phyloP scores from a whole-genome alignment of 2,797 vertebrate genomes.

The Chelmon rostratus region DNA sequence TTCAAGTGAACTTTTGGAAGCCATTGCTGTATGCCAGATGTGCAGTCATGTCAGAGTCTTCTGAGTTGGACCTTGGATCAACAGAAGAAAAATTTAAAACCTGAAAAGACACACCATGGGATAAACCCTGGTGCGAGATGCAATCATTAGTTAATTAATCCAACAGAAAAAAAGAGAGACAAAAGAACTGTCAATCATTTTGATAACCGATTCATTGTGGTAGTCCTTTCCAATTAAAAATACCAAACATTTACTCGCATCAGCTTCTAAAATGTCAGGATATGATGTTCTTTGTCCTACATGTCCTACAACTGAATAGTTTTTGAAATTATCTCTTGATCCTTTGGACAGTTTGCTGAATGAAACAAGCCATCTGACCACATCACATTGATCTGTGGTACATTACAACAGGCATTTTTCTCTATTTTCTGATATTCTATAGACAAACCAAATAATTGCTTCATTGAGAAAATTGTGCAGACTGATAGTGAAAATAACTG shows the following conservation, averaged over 20 bases:
- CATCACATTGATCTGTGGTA: neutral
- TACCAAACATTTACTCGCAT: neutral
- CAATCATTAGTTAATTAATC: neutral
- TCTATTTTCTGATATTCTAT: neutral
- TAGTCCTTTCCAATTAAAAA: neutral
- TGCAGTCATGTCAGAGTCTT: too few species aligned
- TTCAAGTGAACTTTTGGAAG: too few species aligned
- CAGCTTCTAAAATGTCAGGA: neutral
- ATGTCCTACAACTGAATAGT: too few species aligned
- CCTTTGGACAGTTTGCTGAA: neutral
- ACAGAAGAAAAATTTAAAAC: too few species aligned
- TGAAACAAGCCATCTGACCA: neutral
- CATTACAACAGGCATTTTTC: neutral
- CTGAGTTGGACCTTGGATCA: too few species aligned
- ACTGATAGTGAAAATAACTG: neutral
- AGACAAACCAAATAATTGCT: neutral
- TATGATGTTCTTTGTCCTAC: too few species aligned
- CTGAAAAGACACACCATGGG: too few species aligned
- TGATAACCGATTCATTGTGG: neutral
- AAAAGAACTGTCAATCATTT: neutral
- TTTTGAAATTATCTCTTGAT: too few species aligned
- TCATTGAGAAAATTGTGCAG: neutral
- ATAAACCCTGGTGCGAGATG: neutral
- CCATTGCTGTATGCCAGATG: too few species aligned
- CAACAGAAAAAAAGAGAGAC: neutral